A percentile compares a stretch with the other conserved stretches of the same genome.
These are phyloP conservation scores for Orthosia cruda DNA, from an alignment of 2,888 invertebrate species.

Conservation along the genomic window DNA sequence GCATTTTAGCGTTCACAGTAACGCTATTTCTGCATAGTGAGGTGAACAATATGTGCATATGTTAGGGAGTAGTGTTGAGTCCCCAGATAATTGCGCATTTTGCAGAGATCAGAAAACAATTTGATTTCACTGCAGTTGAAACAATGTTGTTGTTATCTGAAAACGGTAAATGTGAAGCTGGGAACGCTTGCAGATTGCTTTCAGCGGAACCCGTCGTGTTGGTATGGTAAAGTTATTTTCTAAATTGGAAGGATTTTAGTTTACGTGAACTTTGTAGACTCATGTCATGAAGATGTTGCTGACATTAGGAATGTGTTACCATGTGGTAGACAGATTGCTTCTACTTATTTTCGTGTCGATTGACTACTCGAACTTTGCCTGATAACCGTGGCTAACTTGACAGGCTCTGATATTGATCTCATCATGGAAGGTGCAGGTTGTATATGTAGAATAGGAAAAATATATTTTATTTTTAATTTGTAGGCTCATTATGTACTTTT, in stretches of 20 bases:
- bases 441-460: too few species aligned
- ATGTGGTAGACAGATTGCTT: background rate
- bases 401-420: too few species aligned
- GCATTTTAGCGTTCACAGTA: constrained; percentile 71
- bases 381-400: too few species aligned
- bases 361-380: too few species aligned
- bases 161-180: constrained; percentile 41
- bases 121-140: constrained; percentile 64
- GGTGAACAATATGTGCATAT: constrained; percentile 79
- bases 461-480: too few species aligned
- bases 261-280: background rate
- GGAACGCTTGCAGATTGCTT: constrained; percentile 54
- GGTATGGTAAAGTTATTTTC: constrained; percentile 12
- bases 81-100: constrained; percentile 73
- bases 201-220: constrained; percentile 21
- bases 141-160: constrained; percentile 57
- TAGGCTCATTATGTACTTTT: too few species aligned
- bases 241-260: constrained; percentile 14
- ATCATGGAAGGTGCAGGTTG: too few species aligned
- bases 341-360: too few species aligned
- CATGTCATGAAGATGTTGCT: background rate
- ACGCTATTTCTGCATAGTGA: constrained; percentile 76
- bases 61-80: constrained; percentile 55
- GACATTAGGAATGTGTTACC: background rate
- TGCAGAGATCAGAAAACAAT: constrained; percentile 77